These are phyloP conservation scores for Bellardia bayeri DNA, from an alignment of 2,888 invertebrate genomes.

Conservation along the genomic window DNA sequence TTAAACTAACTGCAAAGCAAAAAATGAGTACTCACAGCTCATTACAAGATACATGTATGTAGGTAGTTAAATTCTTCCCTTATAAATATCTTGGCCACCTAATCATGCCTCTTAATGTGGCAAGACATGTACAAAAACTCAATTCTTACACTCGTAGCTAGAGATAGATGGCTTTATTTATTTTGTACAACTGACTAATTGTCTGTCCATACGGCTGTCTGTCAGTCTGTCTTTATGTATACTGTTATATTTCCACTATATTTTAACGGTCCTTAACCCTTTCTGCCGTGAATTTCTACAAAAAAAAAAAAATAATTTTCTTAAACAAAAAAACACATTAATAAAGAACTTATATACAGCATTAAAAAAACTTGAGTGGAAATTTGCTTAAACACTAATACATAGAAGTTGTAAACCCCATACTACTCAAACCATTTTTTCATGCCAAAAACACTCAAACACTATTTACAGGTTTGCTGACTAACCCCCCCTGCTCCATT, in stretches of 20 bases:
- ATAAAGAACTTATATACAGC: slow-evolving; percentile 55
- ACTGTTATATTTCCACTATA: slow-evolving; percentile 34
- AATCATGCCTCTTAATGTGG: not conserved
- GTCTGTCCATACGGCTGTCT: slow-evolving; percentile 8
- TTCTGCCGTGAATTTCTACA: slow-evolving; percentile 54
- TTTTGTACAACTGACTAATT: not conserved
- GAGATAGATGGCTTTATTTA: slow-evolving; percentile 39
- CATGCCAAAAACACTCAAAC: slow-evolving; percentile 21
- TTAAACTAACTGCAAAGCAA: slow-evolving; percentile 18
- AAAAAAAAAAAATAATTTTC: slow-evolving; percentile 9
- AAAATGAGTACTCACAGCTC: not conserved
- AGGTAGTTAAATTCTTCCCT: not conserved
- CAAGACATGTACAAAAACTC: not conserved
- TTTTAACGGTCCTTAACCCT: slow-evolving; percentile 72
- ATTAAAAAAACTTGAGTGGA: slow-evolving; percentile 36
- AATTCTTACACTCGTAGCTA: not conserved
- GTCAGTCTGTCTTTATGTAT: slow-evolving; percentile 52
- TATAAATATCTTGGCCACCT: not conserved
- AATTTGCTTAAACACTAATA: slow-evolving; percentile 21
- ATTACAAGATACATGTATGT: not conserved
- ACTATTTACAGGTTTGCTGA: slow-evolving; percentile 2
- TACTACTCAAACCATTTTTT: not conserved
- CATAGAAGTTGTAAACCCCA: not conserved
- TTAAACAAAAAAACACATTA: slow-evolving; percentile 32
- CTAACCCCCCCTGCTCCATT: not conserved